Base-by-base conservation (phyloP, 2,797 vertebrate genomes). In the Darevskia mixta region DNA sequence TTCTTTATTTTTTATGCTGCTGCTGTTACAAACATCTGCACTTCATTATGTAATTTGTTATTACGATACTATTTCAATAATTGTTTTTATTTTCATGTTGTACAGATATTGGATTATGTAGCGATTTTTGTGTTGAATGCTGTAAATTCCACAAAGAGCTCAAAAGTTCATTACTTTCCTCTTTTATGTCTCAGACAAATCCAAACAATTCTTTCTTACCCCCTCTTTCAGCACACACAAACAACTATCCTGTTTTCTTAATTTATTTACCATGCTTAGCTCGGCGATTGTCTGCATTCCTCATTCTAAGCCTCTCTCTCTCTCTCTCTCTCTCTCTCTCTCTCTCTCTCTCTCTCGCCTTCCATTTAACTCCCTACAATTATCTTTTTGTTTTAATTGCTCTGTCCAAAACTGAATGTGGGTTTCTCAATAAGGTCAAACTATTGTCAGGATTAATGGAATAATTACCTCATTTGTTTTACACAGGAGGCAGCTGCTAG, bases 381-480 rank as follows among this genome's bases (percentile, higher is more conserved):
- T 86, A 81, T 86, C 82, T 11, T 29, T 86, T 8, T 77, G 3
- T 41, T 86, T 80, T 89, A 88, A 81, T 83, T 38, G 35, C 58
- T 67, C 32, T 89, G 64, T 87, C 89, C 17, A 79, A 25, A 86
- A 73, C 58, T 87, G 25, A 82, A 45, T 85, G 71, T 38, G 17
- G 29, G 15, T 58, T 80, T 80, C 69, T 89, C 72, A 41, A 45
- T 86, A 87, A 90, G 71, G 8, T 15, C 87, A 88, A 76, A 86
- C 5, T 61, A 67, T 17, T 72, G 43, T 61, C 87, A 92, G 86
- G 15, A 11, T 79, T 61, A 90, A 49, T 84, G 35, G 29, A 87
- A 92, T 81, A 87, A 86, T 73, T 84, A 72, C 35, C 23, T 77
- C 23, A 73, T 86, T 87, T 90, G 41, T 87, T 79, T 79, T 91